Percentiles rank a stretch among this genome's conserved stretches.
phyloP scores from a whole-genome alignment of 2,888 invertebrate species.

The Cyrtodaria siliqua region DNA sequence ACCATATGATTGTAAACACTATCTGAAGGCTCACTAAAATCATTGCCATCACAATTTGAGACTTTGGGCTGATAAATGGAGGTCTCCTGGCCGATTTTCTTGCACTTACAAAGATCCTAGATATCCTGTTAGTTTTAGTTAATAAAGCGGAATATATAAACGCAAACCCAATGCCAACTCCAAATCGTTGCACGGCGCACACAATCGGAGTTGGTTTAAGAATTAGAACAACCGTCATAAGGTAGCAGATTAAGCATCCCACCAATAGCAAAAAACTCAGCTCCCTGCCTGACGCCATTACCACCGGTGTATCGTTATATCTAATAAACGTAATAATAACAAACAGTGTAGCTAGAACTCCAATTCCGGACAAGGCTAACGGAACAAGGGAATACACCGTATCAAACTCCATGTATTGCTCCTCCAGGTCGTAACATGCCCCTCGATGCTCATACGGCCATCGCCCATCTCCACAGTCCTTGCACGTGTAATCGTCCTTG shows the following conservation, averaged over 20 bases:
- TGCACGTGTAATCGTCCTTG: constrained; percentile 83
- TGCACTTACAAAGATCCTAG: constrained; percentile 89
- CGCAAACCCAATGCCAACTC: constrained; percentile 85
- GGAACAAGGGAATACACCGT: constrained; percentile 89
- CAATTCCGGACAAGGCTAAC: constrained; percentile 89
- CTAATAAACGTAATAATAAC: constrained; percentile 89
- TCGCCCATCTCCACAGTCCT: constrained; percentile 80
- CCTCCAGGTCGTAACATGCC: constrained; percentile 77
- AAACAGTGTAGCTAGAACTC: constrained; percentile 88
- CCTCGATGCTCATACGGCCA: constrained; percentile 83
- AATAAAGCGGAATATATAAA: constrained; percentile 89
- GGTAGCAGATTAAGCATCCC: constrained; percentile 89
- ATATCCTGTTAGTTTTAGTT: constrained; percentile 90
- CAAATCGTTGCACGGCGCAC: constrained; percentile 86
- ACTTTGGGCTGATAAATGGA: constrained; percentile 89
- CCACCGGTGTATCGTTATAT: constrained; percentile 90
- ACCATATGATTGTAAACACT: constrained; percentile 87
- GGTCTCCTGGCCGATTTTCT: constrained; percentile 89
- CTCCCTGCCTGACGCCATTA: constrained; percentile 89
- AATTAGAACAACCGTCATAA: constrained; percentile 89
- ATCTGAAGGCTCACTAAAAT: constrained; percentile 88
- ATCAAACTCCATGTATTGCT: constrained; percentile 83
- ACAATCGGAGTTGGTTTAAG: constrained; percentile 88
- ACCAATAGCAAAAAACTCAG: constrained; percentile 89
- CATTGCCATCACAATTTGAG: constrained; percentile 89